phyloP scores from a whole-genome alignment of 2,113 vertebrate species.

The Periophthalmodon schlosseri region DNA sequence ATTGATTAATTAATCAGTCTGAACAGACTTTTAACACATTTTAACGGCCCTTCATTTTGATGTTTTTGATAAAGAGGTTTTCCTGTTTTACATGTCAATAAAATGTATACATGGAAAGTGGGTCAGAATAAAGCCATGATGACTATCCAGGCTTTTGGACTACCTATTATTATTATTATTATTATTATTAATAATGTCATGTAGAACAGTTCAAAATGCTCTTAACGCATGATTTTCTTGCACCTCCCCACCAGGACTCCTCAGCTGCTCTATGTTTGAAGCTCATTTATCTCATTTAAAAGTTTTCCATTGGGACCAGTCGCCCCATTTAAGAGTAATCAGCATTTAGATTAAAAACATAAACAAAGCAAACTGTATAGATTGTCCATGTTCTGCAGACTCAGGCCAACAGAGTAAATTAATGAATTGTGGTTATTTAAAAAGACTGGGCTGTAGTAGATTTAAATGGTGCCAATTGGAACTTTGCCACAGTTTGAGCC shows the following conservation, averaged over 20 bases:
- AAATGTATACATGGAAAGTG: too few species aligned
- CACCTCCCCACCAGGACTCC: constrained; percentile 8
- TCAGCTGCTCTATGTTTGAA: constrained; percentile 17
- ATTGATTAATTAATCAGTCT: too few species aligned
- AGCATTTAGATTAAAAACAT: constrained; percentile 69
- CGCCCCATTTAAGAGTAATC: constrained; percentile 38
- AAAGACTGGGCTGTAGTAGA: not conserved
- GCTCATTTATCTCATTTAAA: constrained; percentile 55
- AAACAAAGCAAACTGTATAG: constrained; percentile 51
- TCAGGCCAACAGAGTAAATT: constrained; percentile 23
- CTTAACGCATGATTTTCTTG: not conserved
- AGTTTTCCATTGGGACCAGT: constrained; percentile 26
- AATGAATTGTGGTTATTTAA: constrained; percentile 16
- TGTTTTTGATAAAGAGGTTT: too few species aligned
- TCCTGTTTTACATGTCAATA: too few species aligned
- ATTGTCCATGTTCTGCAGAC: constrained; percentile 52
- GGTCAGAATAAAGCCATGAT: too few species aligned
- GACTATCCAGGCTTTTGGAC: too few species aligned
- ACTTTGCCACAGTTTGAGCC: not conserved
- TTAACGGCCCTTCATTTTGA: too few species aligned
- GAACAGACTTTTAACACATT: too few species aligned
- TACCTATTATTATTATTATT: too few species aligned
- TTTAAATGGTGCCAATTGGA: not conserved
- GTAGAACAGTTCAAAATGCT: not conserved
- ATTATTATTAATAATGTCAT: not conserved